Evolutionary conservation across 2,113 vertebrate species (phyloP).

Genomic region (Microtus montanus): DNA sequence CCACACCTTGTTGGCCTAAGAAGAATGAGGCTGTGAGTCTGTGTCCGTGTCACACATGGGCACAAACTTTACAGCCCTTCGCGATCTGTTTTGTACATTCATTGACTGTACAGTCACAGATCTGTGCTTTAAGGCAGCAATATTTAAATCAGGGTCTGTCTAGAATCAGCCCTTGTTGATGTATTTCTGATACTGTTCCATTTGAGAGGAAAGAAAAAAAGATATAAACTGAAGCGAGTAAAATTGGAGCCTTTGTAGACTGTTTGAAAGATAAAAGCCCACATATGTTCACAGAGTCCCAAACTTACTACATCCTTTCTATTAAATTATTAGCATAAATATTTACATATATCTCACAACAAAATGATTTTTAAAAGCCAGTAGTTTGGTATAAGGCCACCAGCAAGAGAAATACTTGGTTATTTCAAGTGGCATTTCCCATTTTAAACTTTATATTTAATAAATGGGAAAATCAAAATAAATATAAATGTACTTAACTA

Average conservation of each 20-base stretch:
- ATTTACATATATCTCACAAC: background rate
- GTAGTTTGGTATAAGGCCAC: background rate
- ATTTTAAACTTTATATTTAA: background rate
- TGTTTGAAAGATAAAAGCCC: background rate
- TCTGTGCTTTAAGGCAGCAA: background rate
- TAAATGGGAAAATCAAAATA: background rate
- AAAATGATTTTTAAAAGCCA: background rate
- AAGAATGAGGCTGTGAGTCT: background rate
- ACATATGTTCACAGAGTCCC: background rate
- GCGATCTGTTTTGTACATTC: background rate
- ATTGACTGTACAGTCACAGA: background rate
- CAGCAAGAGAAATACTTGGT: background rate
- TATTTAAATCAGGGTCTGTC: background rate
- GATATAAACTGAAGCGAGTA: background rate
- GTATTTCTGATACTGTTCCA: background rate
- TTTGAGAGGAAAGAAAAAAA: background rate
- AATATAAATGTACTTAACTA: background rate
- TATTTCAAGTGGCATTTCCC: background rate
- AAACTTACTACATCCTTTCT: background rate
- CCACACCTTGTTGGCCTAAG: background rate
- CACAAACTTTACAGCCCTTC: background rate
- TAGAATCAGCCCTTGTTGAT: background rate
- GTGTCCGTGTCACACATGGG: background rate
- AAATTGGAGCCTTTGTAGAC: background rate
- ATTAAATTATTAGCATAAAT: background rate